Evolutionary conservation across 2,113 vertebrate species (phyloP), one percentile per base, ranked within the genome.

Genomic region (Suncus etruscus): DNA sequence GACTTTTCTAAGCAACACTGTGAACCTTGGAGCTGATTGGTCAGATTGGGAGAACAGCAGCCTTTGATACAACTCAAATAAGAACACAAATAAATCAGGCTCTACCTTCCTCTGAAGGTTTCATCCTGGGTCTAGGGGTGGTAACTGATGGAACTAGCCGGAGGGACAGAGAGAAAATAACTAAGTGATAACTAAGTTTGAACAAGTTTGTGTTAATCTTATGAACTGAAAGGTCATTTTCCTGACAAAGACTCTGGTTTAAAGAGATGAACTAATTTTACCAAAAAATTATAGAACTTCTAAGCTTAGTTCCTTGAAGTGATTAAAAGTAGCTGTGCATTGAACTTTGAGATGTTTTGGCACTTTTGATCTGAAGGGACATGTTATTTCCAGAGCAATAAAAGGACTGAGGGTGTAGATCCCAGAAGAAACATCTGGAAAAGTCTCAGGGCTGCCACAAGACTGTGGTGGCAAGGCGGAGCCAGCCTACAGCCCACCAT

Each of bases 281-380:
- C 76, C 66, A 83, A 4, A 29, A 66, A 93, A 85, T n/a, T 84
- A 14, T 65, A 31, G 18, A 61, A 20, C 14, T 61, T 93, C 78
- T 31, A 73, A 70, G 84, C 93, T 39, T 54, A 32, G 89, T 91
- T 92, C 78, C 94, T 94, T 85, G 39, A 90, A 58, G 11, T 80
- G 22, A 90, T 91, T 84, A 39, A 76, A 93, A 78, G 25, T 58
- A 54, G 31, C n/a, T 88, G 25, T 76, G 39, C 31, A 24, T 50
- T 79, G 61, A 94, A 74, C 58, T 89, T 11, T 31, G 51, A 8
- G 50, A 16, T 73, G 31, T 73, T 86, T 90, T 89, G 47, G 39
- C 79, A 48, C 72, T 54, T 87, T 92, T 29, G 32, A 80, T 83
- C 45, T 58, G 54, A 83, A 91, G 72, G 9, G n/a, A 32, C 77